phyloP scores from a whole-genome alignment of 2,888 invertebrate genomes.

The Globia sparganii region DNA sequence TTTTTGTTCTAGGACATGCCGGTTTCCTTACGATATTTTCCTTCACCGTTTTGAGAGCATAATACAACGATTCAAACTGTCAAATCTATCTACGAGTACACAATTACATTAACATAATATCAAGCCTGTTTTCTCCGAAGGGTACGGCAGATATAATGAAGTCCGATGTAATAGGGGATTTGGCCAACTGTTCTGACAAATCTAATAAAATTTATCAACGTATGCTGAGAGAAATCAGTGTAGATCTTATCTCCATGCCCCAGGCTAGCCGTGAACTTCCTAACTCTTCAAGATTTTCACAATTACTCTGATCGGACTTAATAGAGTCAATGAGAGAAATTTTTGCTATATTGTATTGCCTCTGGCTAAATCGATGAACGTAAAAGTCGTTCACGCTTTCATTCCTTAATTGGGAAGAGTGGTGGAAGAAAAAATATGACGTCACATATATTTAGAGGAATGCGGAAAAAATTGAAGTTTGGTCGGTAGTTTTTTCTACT shows the following conservation, averaged over 20 bases:
- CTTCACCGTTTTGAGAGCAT: not conserved
- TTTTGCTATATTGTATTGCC: slow-evolving; percentile 53
- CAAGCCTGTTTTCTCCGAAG: not conserved
- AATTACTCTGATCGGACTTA: slow-evolving; percentile 52
- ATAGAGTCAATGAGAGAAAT: slow-evolving; percentile 58
- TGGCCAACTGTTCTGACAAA: slow-evolving; percentile 3
- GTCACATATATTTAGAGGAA: slow-evolving; percentile 5
- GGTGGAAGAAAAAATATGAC: slow-evolving; percentile 29
- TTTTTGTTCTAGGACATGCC: no score
- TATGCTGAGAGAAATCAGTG: slow-evolving; percentile 33
- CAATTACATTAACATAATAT: no score
- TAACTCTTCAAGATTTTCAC: slow-evolving; percentile 45
- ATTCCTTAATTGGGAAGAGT: slow-evolving; percentile 31
- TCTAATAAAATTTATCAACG: slow-evolving; percentile 7
- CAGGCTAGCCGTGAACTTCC: slow-evolving; percentile 56
- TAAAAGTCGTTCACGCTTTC: slow-evolving; percentile 51
- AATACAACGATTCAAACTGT: not conserved
- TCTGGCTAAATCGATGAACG: slow-evolving; percentile 49
- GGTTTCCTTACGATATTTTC: no score
- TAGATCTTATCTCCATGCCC: slow-evolving; percentile 49
- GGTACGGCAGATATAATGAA: no score
- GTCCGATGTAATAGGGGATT: no score
- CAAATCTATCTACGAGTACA: not conserved
- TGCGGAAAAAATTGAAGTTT: no score
- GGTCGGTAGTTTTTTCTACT: no score